Evolutionary conservation across 2,797 vertebrate genomes (phyloP), one percentile per base, ranked within the genome.

Genomic region (Channa striata): DNA sequence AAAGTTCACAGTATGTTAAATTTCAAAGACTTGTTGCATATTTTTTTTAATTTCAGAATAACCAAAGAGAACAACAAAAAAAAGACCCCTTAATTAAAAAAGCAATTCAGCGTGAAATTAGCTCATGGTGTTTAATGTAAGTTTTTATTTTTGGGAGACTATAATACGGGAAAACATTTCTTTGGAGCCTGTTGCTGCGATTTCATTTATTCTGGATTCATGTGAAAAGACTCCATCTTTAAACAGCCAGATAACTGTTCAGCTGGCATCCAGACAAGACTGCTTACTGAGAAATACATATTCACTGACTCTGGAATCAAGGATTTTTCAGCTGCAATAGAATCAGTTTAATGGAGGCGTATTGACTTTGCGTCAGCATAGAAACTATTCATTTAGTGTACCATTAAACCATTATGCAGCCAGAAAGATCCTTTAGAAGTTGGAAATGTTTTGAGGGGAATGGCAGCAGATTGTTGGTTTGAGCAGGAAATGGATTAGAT

Each of bases 321-420:
- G 8, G 16, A 37, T 51, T 68, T 66, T 46, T 46, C 30, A 49
- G 56, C 37, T 54, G 21, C 5, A 64, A 61, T 40, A 49, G 21
- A 80, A n/a, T 61, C 48, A 57, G 42, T 72, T 68, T 82, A 76
- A 84, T 71, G 59, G 66, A 58, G 51, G 49, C 21, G 58, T 3
- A 37, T 14, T 62, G 40, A 54, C 39, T 50, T 37, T 43, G 59
- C 21, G 12, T 39, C 51, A 60, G 30, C 13, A 48, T 2, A 48
- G 19, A 53, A 23, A 58, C 70, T 77, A 43, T 37, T 64, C 53
- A 68, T 80, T 83, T 54, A 67, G n/a, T 66, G 47, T 19, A 40
- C 52, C 36, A 40, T 68, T 25, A 46, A 59, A 60, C 14, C 57
- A 68, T 65, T 47, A 47, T 48, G 25, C 20, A 19, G 42, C 33